Evolutionary conservation across 2,113 vertebrate species (phyloP).

Genomic region (Phocoena sinus): DNA sequence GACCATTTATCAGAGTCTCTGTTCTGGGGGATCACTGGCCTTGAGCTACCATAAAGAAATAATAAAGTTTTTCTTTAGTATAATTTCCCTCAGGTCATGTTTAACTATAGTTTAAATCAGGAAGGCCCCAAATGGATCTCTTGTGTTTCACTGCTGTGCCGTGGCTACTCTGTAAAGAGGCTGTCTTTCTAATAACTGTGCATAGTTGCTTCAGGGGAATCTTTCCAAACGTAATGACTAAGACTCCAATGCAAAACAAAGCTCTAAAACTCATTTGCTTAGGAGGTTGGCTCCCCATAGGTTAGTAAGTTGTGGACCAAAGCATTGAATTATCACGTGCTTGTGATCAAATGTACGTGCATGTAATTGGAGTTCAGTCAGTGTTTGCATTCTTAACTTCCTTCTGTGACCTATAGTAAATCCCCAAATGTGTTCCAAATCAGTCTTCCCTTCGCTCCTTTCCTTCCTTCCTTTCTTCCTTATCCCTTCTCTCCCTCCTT

Average conservation of each 20-base stretch:
- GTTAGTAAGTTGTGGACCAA: background rate
- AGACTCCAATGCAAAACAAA: background rate
- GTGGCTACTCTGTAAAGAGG: background rate
- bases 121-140: background rate
- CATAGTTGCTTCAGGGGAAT: background rate
- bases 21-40: background rate
- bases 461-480: background rate
- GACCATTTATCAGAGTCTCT: background rate
- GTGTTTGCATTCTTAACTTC: background rate
- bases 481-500: background rate
- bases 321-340: background rate
- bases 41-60: background rate
- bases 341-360: background rate
- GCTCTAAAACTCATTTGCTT: background rate
- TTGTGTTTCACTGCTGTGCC: background rate
- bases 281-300: background rate
- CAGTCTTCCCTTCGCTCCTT: background rate
- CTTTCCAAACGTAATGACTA: background rate
- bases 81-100: background rate
- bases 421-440: background rate
- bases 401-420: background rate
- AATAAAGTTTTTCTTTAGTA: background rate
- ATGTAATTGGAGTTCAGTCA: background rate
- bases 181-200: background rate
- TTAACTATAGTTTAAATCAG: background rate